These are phyloP conservation scores for Tylochromis polylepis DNA, from an alignment of 2,113 vertebrate genomes.

Conservation along the genomic window DNA sequence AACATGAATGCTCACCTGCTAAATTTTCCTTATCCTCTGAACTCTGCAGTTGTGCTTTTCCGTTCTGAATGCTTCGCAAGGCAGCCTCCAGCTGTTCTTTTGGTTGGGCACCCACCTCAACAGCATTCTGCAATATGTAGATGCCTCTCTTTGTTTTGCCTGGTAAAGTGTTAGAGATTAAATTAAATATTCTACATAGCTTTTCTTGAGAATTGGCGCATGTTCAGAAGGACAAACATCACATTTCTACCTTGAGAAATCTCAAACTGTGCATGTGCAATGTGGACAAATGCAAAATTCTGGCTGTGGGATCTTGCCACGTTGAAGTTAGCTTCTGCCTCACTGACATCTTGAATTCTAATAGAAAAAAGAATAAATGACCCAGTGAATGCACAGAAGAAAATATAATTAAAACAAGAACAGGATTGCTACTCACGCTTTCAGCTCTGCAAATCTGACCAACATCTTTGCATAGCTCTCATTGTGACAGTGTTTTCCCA, in stretches of 20 bases:
- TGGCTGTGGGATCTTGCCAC: conserved; percentile 87
- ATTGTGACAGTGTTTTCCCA: conserved; percentile 83
- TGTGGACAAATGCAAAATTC: conserved; percentile 92
- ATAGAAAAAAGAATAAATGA: background rate
- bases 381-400: background rate
- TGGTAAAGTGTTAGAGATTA: conserved; percentile 36
- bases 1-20: conserved; percentile 63
- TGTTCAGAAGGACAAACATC: background rate
- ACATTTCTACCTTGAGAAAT: conserved; percentile 79
- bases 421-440: conserved; percentile 79
- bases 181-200: background rate
- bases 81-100: conserved; percentile 79
- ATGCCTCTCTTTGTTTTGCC: conserved; percentile 84
- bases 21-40: conserved; percentile 86
- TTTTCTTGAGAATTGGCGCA: background rate
- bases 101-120: conserved; percentile 82
- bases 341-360: conserved; percentile 81
- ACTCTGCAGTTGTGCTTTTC: conserved; percentile 69
- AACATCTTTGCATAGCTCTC: conserved; percentile 91
- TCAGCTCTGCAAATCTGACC: conserved; percentile 91
- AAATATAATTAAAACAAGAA: background rate
- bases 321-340: conserved; percentile 88
- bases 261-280: conserved; percentile 92
- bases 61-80: conserved; percentile 75
- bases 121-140: conserved; percentile 85